Evolutionary conservation across 2,797 vertebrate genomes (phyloP), one percentile per base, ranked within the genome.

Genomic region (Sebastiscus albofasciatus): DNA sequence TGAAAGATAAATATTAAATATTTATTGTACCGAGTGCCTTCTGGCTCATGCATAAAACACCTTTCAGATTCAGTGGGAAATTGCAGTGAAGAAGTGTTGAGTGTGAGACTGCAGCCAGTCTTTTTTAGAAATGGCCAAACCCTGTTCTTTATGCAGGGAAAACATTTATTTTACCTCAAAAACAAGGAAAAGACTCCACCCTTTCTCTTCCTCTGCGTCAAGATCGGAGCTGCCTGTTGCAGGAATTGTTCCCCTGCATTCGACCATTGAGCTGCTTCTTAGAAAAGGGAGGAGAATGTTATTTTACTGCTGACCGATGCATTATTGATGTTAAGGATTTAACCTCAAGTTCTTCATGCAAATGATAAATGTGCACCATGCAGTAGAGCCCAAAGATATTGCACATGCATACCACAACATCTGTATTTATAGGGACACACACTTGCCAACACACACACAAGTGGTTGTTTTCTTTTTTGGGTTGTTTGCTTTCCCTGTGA

Each of bases 1-100:
- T 92, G 88, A 92, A 94, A 95, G 93, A 94, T 94, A 93, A 94
- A 95, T 94, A 94, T 96, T 80, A 95, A 95, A 94, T 94, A 95
- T 96, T 93, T 90, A 95, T 94, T 76, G 60, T 85, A 81, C 87
- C 87, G 85, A 93, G 84, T 90, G 92, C 87, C 88, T 91, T 82
- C 90, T 88, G 75, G 90, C 90, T 95, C 91, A 93, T 92, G 92
- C 93, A 94, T 95, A 90, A 93, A 95, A 93, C 90, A 93, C 91
- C 85, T 90, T 80, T 85, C 82, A 92, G 83, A 87, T 83, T 84
- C 80, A 75, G 71, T 72, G 79, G 84, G 83, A 93, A 91, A 87
- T 89, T 70, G 80, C 82, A 80, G 84, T 77, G 75, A 79, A 83
- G 75, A 80, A 83, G 84, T 85, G 84, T 87, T 22, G 61, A 73